Conservation (phyloP, 2,797 vertebrate genomes). For the Poecilia picta region DNA sequence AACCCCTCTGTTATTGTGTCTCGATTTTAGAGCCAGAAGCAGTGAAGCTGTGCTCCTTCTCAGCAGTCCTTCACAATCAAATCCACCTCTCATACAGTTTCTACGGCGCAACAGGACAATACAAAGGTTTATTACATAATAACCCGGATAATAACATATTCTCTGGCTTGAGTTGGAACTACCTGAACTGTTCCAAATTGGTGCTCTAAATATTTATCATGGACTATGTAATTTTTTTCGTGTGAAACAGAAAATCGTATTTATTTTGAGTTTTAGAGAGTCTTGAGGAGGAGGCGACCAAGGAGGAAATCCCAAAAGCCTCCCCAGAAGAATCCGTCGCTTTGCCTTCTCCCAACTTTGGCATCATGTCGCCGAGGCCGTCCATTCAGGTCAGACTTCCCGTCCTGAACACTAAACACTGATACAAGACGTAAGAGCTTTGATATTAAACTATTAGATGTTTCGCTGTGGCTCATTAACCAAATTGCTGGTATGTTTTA, state of each 20-base stretch:
- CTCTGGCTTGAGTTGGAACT: neutral
- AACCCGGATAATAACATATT: neutral
- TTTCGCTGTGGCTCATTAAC: neutral
- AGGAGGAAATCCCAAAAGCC: neutral
- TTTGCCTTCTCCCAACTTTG: constrained; percentile 21
- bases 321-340: neutral
- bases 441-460: neutral
- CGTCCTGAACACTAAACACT: constrained; percentile 27
- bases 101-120: constrained; percentile 75
- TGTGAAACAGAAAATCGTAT: neutral
- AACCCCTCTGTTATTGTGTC: neutral
- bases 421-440: neutral
- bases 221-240: neutral
- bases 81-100: constrained; percentile 89
- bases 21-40: constrained; percentile 29
- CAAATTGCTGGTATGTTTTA: neutral
- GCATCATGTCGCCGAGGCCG: constrained; percentile 1
- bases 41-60: constrained; percentile 86
- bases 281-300: constrained; percentile 27
- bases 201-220: neutral
- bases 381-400: constrained; percentile 24
- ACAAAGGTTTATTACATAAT: constrained; percentile 41
- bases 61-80: constrained; percentile 86
- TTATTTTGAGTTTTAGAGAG: constrained; percentile 36
- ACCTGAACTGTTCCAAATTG: neutral